phyloP scores from a whole-genome alignment of 2,113 vertebrate genomes.

The Chaetodon trifascialis region DNA sequence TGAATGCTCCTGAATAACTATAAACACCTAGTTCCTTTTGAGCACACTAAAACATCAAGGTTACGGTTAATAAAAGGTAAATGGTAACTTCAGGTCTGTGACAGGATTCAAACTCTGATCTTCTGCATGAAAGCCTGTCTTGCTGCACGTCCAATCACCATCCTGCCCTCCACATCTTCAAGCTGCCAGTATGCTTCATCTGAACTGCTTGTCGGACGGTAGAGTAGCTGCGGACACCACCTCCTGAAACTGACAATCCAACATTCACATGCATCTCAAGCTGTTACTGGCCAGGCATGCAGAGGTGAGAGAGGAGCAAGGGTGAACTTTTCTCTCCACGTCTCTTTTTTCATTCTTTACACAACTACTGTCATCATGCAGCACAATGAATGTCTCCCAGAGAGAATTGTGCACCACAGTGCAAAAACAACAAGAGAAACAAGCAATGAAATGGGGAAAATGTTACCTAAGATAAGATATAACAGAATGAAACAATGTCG shows the following conservation, averaged over 20 bases:
- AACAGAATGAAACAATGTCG: no score
- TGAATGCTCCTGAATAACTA: background rate
- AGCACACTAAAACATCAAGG: background rate
- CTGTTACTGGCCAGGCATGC: background rate
- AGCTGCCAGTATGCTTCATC: background rate
- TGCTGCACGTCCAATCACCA: background rate
- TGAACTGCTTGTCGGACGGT: background rate
- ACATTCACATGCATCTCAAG: background rate
- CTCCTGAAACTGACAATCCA: background rate
- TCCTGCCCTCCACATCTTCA: background rate
- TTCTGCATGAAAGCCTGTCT: background rate
- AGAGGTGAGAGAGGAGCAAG: background rate
- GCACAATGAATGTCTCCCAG: no score
- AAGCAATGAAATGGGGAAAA: no score
- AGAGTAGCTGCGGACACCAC: background rate
- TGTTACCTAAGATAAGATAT: no score
- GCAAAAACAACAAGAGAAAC: no score
- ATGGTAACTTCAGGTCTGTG: slow-evolving; percentile 3
- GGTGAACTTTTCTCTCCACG: background rate
- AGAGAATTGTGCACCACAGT: background rate
- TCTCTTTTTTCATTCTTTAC: slow-evolving; percentile 7
- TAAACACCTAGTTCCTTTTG: background rate
- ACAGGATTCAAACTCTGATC: background rate
- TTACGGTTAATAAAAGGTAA: background rate
- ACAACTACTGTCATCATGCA: background rate